phyloP scores from a whole-genome alignment of 2,797 vertebrate species.

The Nannoperca obscura region DNA sequence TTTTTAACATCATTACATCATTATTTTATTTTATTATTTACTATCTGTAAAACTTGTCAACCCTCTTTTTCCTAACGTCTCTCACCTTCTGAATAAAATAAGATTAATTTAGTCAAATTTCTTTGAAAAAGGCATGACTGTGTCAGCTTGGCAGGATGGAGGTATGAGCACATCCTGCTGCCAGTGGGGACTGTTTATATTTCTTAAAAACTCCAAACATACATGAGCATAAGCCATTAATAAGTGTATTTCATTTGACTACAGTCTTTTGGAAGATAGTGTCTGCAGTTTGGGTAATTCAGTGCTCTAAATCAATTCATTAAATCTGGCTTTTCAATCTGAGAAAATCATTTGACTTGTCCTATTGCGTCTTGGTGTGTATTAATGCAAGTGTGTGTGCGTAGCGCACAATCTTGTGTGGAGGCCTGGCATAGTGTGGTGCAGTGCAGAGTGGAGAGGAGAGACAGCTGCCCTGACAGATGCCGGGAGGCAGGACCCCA shows the following conservation, averaged over 20 bases:
- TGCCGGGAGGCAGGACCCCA: conserved; percentile 90
- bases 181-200: neutral
- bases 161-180: neutral
- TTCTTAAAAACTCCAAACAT: conserved; percentile 16
- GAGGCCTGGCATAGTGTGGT: conserved; percentile 84
- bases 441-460: conserved; percentile 84
- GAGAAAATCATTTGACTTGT: conserved; percentile 35
- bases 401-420: conserved; percentile 73
- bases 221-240: neutral
- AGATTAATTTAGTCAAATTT: neutral
- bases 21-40: too few species aligned
- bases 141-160: conserved; percentile 11
- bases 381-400: conserved; percentile 61
- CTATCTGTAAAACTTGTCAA: neutral
- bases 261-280: neutral
- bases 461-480: conserved; percentile 90
- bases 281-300: conserved; percentile 2
- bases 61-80: neutral
- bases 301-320: conserved; percentile 20
- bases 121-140: conserved; percentile 1
- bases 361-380: conserved; percentile 43
- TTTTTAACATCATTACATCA: neutral
- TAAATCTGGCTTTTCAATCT: conserved; percentile 23
- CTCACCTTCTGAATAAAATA: neutral
- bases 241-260: conserved; percentile 16